phyloP scores from a whole-genome alignment of 2,113 vertebrate species.

The Ctenodactylus gundi region DNA sequence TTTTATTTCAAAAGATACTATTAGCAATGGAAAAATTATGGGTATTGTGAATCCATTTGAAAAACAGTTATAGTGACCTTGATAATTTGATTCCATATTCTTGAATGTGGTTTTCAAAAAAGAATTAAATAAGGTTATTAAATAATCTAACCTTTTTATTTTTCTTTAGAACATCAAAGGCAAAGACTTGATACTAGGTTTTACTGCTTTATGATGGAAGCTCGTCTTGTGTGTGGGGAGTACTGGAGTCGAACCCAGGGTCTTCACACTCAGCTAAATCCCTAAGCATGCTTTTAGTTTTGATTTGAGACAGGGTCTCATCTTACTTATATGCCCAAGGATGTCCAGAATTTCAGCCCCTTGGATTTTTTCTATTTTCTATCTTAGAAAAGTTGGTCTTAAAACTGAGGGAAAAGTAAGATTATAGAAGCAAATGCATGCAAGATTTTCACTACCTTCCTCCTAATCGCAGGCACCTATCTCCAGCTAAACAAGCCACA shows the following conservation, averaged over 20 bases:
- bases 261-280: too few relatives aligned
- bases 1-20: background rate
- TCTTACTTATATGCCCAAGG: too few relatives aligned
- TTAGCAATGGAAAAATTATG: background rate
- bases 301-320: too few relatives aligned
- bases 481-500: background rate
- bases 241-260: too few relatives aligned
- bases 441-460: background rate
- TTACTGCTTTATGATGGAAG: background rate
- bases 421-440: background rate
- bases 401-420: background rate
- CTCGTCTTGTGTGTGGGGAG: background rate
- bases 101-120: background rate
- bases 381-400: slow-evolving; percentile 24
- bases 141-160: background rate
- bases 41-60: background rate
- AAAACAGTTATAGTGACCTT: background rate
- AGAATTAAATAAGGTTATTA: too few relatives aligned
- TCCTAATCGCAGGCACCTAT: background rate
- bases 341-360: background rate
- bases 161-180: background rate
- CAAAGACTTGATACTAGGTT: background rate
- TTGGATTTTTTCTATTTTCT: background rate
- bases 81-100: background rate
- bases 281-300: too few relatives aligned